phyloP scores from a whole-genome alignment of 2,797 vertebrate species.

The Eleutherodactylus coqui region DNA sequence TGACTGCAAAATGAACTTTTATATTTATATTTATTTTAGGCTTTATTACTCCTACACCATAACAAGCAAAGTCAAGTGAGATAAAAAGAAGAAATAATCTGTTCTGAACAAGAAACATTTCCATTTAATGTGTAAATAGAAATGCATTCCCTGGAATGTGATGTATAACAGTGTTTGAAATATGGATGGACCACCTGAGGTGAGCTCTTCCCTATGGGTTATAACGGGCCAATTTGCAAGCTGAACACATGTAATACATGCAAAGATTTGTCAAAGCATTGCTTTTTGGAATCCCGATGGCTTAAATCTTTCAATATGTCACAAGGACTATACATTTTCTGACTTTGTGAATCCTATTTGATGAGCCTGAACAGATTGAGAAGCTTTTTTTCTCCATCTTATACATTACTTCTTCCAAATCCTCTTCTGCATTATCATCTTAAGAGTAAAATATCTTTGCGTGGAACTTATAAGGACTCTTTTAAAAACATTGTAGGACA shows the following conservation, averaged over 20 bases:
- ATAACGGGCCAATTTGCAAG: not conserved
- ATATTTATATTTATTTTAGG: conserved; percentile 14
- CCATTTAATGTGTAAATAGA: conserved; percentile 19
- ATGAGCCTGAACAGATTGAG: not conserved
- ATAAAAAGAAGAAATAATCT: not conserved
- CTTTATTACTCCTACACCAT: conserved; percentile 1
- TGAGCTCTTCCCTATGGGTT: not conserved
- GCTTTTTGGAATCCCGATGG: not conserved
- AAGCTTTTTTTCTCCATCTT: not conserved
- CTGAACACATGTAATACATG: conserved; percentile 5
- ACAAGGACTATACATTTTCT: not conserved
- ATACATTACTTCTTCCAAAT: not conserved
- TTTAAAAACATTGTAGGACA: no score
- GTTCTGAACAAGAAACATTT: not conserved
- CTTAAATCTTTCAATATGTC: not conserved
- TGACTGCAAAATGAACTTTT: not conserved
- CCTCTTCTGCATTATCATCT: not conserved
- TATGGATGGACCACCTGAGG: conserved; percentile 14
- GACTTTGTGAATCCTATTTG: not conserved
- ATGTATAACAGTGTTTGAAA: conserved; percentile 19
- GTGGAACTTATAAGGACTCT: no score
- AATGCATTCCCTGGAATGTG: not conserved
- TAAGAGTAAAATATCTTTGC: no score
- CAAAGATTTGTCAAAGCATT: conserved; percentile 2
- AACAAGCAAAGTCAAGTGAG: conserved; percentile 8